These are phyloP conservation scores for Hyles vespertilio DNA, from an alignment of 1,140 invertebrate species.

Conservation along the genomic window DNA sequence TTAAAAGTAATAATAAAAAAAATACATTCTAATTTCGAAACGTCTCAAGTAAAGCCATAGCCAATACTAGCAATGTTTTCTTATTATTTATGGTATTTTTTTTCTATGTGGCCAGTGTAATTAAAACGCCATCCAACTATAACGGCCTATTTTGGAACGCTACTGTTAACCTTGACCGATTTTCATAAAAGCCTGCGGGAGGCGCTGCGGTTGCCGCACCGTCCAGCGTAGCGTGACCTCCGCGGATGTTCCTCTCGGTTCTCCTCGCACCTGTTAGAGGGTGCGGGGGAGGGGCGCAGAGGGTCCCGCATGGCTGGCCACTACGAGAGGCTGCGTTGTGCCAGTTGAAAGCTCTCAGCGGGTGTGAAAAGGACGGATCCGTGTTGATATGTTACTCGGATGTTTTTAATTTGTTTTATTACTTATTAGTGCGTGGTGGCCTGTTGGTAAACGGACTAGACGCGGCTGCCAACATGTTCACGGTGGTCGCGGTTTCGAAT, in stretches of 20 bases:
- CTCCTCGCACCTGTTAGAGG: neutral
- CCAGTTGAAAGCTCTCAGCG: slow-evolving; percentile 26
- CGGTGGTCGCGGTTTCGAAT: no score
- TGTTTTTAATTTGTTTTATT: slow-evolving; percentile 5
- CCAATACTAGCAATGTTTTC: neutral
- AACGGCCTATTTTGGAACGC: slow-evolving; percentile 21
- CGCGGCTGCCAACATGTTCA: no score
- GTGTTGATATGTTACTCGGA: neutral
- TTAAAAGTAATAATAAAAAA: neutral
- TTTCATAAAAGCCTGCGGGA: slow-evolving; percentile 34
- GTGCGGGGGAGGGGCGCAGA: slow-evolving; percentile 8
- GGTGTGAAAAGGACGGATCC: slow-evolving; percentile 21
- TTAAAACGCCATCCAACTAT: no score
- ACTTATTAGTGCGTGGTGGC: no score
- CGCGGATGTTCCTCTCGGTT: slow-evolving; percentile 7
- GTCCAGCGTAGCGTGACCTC: slow-evolving; percentile 23
- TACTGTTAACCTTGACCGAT: slow-evolving; percentile 32
- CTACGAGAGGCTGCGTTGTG: slow-evolving; percentile 23
- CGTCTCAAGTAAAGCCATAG: neutral
- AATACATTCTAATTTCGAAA: neutral
- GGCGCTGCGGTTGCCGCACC: slow-evolving; percentile 31
- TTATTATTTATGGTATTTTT: neutral
- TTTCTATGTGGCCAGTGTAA: no score
- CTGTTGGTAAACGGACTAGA: no score
- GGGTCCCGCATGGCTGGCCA: slow-evolving; percentile 16